phyloP scores from a whole-genome alignment of 2,113 vertebrate species.

The Prionailurus viverrinus region DNA sequence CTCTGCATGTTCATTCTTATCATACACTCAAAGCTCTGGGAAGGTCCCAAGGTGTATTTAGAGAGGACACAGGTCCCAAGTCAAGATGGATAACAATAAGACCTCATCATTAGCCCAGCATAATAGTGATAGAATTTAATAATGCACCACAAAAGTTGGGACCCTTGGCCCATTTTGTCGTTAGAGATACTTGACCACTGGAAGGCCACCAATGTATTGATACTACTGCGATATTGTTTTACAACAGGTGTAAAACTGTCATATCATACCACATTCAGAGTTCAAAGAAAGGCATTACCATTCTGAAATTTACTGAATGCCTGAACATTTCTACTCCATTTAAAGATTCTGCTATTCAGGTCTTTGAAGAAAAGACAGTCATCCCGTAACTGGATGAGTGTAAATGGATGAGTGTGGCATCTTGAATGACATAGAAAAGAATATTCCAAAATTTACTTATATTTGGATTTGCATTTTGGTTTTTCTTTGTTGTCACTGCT shows the following conservation, averaged over 20 bases:
- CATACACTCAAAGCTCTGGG: background rate
- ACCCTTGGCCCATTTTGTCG: background rate
- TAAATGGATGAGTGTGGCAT: background rate
- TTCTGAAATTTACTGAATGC: background rate
- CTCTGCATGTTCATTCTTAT: background rate
- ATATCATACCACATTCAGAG: background rate
- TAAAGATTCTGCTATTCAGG: background rate
- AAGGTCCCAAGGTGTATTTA: background rate
- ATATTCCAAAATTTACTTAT: background rate
- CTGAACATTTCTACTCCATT: background rate
- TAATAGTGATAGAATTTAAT: background rate
- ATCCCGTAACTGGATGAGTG: background rate
- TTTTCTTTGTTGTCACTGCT: conserved; percentile 33
- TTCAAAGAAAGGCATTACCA: background rate
- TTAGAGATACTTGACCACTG: background rate
- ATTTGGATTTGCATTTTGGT: conserved; percentile 8
- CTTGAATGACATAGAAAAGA: background rate
- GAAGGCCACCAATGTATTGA: background rate
- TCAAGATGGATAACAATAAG: background rate
- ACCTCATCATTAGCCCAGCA: background rate
- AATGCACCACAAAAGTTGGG: background rate
- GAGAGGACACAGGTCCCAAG: background rate
- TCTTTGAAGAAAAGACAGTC: background rate
- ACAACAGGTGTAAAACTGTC: rapidly evolving
- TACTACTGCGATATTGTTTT: background rate